Base-by-base conservation (phyloP, 2,113 vertebrate genomes). In the Rafetus swinhoei region DNA sequence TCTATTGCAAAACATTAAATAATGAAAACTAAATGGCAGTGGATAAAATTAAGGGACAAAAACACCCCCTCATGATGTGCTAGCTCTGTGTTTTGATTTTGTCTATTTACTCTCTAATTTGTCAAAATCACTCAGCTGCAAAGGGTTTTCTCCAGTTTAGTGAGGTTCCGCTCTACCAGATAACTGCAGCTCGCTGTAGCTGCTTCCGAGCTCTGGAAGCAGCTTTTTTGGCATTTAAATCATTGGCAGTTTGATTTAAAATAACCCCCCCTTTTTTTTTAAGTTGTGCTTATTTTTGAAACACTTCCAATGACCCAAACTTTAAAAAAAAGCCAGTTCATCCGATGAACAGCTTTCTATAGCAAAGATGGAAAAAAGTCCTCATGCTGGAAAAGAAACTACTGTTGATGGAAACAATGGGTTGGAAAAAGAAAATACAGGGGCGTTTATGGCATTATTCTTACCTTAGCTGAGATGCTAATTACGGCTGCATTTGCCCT, bases 311-410 rank as follows among this genome's bases (percentile, higher is more conserved):
- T n/a, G 39, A 57, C 85, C 55, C 81, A 24, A 16, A 84, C 50
- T 6, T 6, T 52, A 24, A 1, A 35, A 82, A 79, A 55, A 65
- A 6, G 62, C 79, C 12, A 9, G 65, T 76, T 85, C n/a, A n/a
- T 74, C 85, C 50, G 6, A 56, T 6, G 60, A 52, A 24, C 53
- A 54, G 52, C 89, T 81, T 0, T 84, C 59, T 84, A 62, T 53
- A 14, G 83, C 82, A 22, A 79, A 52, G 81, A 72, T 82, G 93
- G 95, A 92, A 95, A 95, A 83, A 29, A 45, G 12, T 56, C 59
- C 29, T 85, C 18, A 2, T 1, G 11, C 19, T 57, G 90, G 90
- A 90, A 88, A 90, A 81, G 27, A 19, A 27, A 39, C 1, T 2
- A 29, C 69, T 24, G 88, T 45, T 45, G 7, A 53, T 54, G 94